Conservation (phyloP, 2,888 invertebrate species). For the Drosophila melanosoma region DNA sequence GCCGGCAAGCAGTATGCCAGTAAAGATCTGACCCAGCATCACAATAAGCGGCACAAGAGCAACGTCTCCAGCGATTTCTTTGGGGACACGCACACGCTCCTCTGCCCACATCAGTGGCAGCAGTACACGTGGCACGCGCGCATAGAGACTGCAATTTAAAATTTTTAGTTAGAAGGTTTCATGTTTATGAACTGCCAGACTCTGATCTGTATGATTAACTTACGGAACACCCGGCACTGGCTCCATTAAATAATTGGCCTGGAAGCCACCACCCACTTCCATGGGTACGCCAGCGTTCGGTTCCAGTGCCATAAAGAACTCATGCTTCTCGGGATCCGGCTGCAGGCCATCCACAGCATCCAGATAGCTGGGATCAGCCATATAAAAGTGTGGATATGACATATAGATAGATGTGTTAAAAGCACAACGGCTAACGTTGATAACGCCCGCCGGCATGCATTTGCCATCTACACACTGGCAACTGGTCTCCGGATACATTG, state of each 20-base stretch:
- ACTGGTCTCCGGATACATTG: conserved; percentile 87
- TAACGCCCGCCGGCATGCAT: conserved; percentile 89
- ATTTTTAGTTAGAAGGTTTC: neutral
- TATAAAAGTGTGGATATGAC: conserved; percentile 93
- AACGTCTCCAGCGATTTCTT: conserved; percentile 86
- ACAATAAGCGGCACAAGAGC: conserved; percentile 86
- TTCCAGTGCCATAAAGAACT: conserved; percentile 91
- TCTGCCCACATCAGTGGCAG: conserved; percentile 93
- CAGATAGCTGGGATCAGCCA: conserved; percentile 89
- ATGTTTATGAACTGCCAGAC: neutral
- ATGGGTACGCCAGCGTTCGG: conserved; percentile 92
- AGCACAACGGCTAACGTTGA: conserved; percentile 90
- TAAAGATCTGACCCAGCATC: conserved; percentile 86
- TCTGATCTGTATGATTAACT: conserved; percentile 76
- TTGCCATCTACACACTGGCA: conserved; percentile 90
- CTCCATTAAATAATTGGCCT: conserved; percentile 90
- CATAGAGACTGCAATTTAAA: conserved; percentile 59
- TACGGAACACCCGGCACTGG: conserved; percentile 88
- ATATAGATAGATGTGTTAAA: conserved; percentile 92
- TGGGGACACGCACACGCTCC: conserved; percentile 88
- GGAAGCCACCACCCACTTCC: conserved; percentile 91
- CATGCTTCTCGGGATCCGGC: conserved; percentile 89
- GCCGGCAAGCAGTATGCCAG: conserved; percentile 84
- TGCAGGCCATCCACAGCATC: conserved; percentile 89
- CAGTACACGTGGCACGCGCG: conserved; percentile 85